Percentiles rank a stretch among this genome's conserved stretches.
Evolutionary conservation across 2,888 invertebrate species (phyloP).

Genomic region (Sinodicranocentrus sp.): DNA sequence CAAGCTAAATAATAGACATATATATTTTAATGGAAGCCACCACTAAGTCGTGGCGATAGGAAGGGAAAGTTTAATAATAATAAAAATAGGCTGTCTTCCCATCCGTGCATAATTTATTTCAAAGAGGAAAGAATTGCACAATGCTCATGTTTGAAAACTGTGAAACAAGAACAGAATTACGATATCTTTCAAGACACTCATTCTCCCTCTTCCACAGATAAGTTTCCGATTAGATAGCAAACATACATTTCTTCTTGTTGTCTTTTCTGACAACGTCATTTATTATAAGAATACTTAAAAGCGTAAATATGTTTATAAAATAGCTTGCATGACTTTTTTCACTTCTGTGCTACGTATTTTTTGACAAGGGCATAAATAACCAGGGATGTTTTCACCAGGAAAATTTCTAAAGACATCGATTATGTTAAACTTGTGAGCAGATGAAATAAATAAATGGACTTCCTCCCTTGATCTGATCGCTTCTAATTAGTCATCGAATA

Average conservation of each 20-base stretch:
- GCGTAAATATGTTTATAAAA: too few species aligned
- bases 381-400: background rate
- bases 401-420: too few species aligned
- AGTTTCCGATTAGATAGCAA: too few species aligned
- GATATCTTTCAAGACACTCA: too few species aligned
- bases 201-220: too few species aligned
- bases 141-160: background rate
- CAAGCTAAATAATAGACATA: too few species aligned
- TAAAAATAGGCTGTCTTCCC: background rate
- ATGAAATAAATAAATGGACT: conserved; percentile 34
- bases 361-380: conserved; percentile 3
- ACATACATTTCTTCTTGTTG: background rate
- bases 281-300: background rate
- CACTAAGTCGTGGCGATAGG: too few species aligned
- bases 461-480: conserved; percentile 19
- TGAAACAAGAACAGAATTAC: too few species aligned
- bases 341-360: conserved; percentile 27
- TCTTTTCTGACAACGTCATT: background rate
- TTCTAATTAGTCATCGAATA: conserved; percentile 36
- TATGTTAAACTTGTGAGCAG: too few species aligned
- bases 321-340: conserved; percentile 2
- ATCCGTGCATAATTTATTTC: background rate
- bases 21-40: too few species aligned
- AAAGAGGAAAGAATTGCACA: background rate
- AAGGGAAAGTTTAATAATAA: background rate